Evolutionary conservation across 2,797 vertebrate species (phyloP), one percentile per base, ranked within the genome.

Genomic region (Aselliscus stoliczkanus): DNA sequence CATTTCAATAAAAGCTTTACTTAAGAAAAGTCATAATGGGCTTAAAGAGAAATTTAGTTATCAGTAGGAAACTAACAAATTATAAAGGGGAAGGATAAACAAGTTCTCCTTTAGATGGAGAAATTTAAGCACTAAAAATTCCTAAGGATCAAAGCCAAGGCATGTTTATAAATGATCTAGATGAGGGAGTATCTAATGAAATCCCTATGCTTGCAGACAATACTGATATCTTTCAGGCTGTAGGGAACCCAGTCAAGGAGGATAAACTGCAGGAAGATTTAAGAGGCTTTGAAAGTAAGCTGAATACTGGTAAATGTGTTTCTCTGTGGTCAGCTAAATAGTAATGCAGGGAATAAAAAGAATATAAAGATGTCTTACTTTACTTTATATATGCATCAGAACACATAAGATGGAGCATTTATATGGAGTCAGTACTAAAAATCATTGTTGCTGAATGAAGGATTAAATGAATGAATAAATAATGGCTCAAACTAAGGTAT

Each of bases 321-420:
- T 96, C 89, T 96, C 90, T 89, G 94, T 94, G 94, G 87, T 94
- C 95, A 95, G 87, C 96, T 94, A 95, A 96, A 96, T 58, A 92
- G 70, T 84, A 97, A 96, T 39, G 20, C 37, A 39, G 72, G n/a
- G n/a, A 93, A 93, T 90, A 94, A 93, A 93, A 96, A 83, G 81
- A 77, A 81, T 67, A 88, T 88, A 94, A 96, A 95, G 65, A 95
- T 94, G 54, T 92, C 76, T 92, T 94, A 67, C 37, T 80, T 42
- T 76, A 73, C 47, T 76, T 96, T 96, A 89, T 67, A 94, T 80
- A 88, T 62, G 91, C 76, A 95, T 67, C 37, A 70, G 39, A 77
- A 90, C 76, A 90, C 88, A 96, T 0, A 92, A 42, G 58, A 79
- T n/a, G 44, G 77, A 91, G 20, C 69, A 90, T 91, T 94, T 91